Evolutionary conservation across 2,113 vertebrate genomes (phyloP).

Genomic region (Atractosteus spatula): DNA sequence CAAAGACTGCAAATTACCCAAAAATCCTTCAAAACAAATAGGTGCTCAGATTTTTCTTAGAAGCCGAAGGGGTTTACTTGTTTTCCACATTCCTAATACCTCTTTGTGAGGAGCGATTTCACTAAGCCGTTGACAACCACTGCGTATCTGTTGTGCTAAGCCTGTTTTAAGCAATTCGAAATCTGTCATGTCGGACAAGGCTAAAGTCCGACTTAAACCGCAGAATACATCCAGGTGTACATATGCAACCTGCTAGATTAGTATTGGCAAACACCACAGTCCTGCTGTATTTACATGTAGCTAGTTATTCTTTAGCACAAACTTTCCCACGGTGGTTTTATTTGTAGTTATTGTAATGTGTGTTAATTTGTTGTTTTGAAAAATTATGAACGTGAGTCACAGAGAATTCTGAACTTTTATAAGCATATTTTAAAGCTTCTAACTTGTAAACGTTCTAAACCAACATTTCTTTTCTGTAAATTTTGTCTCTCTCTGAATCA

Average conservation of each 20-base stretch:
- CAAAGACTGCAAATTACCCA: not conserved
- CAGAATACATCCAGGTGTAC: conserved; percentile 30
- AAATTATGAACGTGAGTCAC: too few relatives aligned
- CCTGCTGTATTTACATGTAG: too few relatives aligned
- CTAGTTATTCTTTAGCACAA: too few relatives aligned
- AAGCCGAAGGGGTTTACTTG: conserved; percentile 32
- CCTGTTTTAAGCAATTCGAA: conserved; percentile 62
- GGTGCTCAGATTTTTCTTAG: conserved; percentile 12
- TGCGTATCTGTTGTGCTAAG: conserved; percentile 56
- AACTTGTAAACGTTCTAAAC: too few relatives aligned
- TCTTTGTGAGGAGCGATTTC: conserved; percentile 57
- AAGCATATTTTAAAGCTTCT: too few relatives aligned
- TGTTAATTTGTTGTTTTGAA: too few relatives aligned
- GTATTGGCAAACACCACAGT: conserved; percentile 19
- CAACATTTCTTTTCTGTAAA: too few relatives aligned
- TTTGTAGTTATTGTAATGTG: too few relatives aligned
- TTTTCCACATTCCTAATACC: conserved; percentile 37
- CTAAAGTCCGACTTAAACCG: conserved; percentile 55
- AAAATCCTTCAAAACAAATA: not conserved
- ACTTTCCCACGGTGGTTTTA: too few relatives aligned
- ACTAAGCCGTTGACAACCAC: conserved; percentile 62
- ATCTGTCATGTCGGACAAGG: conserved; percentile 67
- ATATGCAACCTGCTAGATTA: conserved; percentile 35
- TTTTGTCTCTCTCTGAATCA: too few relatives aligned
- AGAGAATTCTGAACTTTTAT: too few relatives aligned